phyloP scores from a whole-genome alignment of 2,888 invertebrate species.

The Coenonympha glycerion region DNA sequence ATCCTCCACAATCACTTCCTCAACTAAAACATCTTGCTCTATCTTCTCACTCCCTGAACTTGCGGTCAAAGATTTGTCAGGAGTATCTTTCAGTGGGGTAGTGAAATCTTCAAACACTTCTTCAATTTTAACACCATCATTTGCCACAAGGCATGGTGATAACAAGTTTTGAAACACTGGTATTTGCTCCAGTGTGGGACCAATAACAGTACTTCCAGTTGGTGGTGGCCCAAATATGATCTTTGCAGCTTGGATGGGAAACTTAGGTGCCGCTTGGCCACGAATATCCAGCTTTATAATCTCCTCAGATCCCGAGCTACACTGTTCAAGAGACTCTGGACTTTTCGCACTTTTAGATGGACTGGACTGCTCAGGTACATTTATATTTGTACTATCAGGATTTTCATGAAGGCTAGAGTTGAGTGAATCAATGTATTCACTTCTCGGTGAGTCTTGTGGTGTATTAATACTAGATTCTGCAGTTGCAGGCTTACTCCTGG shows the following conservation, averaged over 20 bases:
- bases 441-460: slow-evolving; percentile 46
- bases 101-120: slow-evolving; percentile 24
- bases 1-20: slow-evolving; percentile 26
- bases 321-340: slow-evolving; percentile 38
- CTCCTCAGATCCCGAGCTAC: slow-evolving; percentile 63
- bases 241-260: slow-evolving; percentile 51
- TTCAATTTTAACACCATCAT: slow-evolving; percentile 28
- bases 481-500: slow-evolving; percentile 35
- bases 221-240: slow-evolving; percentile 69
- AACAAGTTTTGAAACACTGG: slow-evolving; percentile 57
- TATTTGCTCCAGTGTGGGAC: slow-evolving; percentile 44
- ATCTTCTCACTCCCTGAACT: slow-evolving; percentile 44
- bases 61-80: slow-evolving; percentile 35
- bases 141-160: slow-evolving; percentile 56
- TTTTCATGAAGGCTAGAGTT: slow-evolving; percentile 39
- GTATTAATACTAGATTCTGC: slow-evolving; percentile 30
- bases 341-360: slow-evolving; percentile 33
- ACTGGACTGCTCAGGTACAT: slow-evolving; percentile 34
- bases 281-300: slow-evolving; percentile 70
- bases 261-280: slow-evolving; percentile 59
- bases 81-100: slow-evolving; percentile 32
- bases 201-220: slow-evolving; percentile 52
- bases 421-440: slow-evolving; percentile 58
- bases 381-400: slow-evolving; percentile 32
- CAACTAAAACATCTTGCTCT: slow-evolving; percentile 55